Evolutionary conservation across 92 coral and sea anemone genomes (phyloP).

Genomic region (Bergia sp.): DNA sequence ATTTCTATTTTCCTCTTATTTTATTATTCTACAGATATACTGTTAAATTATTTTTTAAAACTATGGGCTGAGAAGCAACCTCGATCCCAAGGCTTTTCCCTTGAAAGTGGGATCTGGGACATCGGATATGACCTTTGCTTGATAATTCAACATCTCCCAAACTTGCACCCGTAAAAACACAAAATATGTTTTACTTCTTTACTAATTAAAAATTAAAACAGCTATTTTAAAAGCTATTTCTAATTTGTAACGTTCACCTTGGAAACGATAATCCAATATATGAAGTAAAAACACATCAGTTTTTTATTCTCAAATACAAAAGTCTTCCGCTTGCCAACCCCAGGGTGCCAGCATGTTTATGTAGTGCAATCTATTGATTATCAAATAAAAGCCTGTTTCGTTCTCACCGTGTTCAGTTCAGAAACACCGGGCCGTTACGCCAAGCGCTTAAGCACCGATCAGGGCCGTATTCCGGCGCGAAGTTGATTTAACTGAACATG

Average conservation of each 20-base stretch:
- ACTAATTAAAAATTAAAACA: background rate
- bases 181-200: too few relatives aligned
- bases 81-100: too few relatives aligned
- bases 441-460: background rate
- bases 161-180: background rate
- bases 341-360: background rate
- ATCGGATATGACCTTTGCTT: too few relatives aligned
- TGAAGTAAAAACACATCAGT: background rate
- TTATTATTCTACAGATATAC: too few relatives aligned
- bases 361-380: background rate
- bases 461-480: background rate
- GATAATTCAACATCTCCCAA: background rate
- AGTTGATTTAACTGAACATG: background rate
- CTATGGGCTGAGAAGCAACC: too few relatives aligned
- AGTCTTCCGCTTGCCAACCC: background rate
- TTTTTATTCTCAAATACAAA: background rate
- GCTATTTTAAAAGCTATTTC: background rate
- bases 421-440: background rate
- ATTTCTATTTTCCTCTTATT: too few relatives aligned
- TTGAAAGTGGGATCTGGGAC: too few relatives aligned
- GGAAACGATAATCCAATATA: background rate
- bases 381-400: background rate
- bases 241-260: background rate
- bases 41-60: too few relatives aligned
- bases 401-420: background rate